Base-by-base conservation (phyloP, 2,113 vertebrate genomes). In the Sapajus apella region DNA sequence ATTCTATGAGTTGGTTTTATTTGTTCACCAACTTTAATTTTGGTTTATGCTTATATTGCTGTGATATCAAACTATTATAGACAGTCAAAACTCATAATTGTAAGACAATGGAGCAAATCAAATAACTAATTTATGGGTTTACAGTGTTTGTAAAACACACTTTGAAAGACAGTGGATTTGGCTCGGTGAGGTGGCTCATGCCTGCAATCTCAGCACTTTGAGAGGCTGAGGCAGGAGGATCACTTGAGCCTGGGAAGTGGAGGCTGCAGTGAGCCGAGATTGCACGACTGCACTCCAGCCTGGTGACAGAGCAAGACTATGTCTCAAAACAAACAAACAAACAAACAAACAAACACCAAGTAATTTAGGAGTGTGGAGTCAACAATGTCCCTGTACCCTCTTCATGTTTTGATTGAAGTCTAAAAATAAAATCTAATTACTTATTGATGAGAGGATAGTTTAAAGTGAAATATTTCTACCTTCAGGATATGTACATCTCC, bases 61-160 rank as follows among this genome's bases (percentile, higher is more conserved):
- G 82, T 9, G 25, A 14, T 64, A 82, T 77, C 18, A 86, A 93
- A 77, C 58, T 80, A 73, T 11, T 77, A 50, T 43, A 92, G 47
- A 77, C 25, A 40, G 50, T 16, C 27, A 58, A 90, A 88, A 55
- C 11, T 81, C 55, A 56, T 25, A 66, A 32, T 61, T 73, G 77
- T 92, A 77, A 94, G 90, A 81, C 30, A 84, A 45, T 70, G 18
- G 35, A 73, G 16, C 25, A 89, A 82, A 87, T 91, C 27, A 93
- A 61, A 37, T 50, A 73, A n/a, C 30, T 68, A 20, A 32, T 32
- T 52, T 2, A n/a, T 32, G 40, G 58, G 83, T 76, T 77, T 75
- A 61, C 1, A 77, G 37, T 23, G 18, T 75, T 72, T 92, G 6
- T 52, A 93, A 94, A 66, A 89, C 32, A 21, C 82, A 55, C 45